Base-by-base conservation (phyloP, 2,888 invertebrate genomes). In the Synanthedon tipuliformis region DNA sequence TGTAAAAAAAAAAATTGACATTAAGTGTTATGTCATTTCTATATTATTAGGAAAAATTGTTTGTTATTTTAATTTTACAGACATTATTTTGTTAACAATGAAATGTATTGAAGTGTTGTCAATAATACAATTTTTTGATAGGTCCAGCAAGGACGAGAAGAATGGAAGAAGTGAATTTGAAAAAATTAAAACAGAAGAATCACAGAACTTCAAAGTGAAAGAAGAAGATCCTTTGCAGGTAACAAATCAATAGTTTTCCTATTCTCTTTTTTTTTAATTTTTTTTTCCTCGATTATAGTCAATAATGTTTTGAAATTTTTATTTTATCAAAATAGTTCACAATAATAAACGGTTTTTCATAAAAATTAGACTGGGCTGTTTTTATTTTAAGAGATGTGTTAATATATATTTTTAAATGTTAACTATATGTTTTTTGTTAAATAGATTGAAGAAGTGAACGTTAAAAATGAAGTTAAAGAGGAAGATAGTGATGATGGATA, bases 151-250 rank as follows among this genome's bases (percentile, higher is more conserved):
- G 67, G 73, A 81, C 50, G 71, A 64, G 55, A 74, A 64, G 59
- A 72, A 63, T 68, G 75, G 75, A 49, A 81, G 75, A 49, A 81
- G 34, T 34, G 34, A 75, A 62, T 66, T 62, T 53, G 73, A 76
- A 50, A 80, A 78, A 61, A 60, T 78, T 48, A 86, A 86, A 66
- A 66, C 53, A 45, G 71, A 71, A 51, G 78, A 78, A 59, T 61
- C 65, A 34, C 68, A 71, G 51, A 64, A 62, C 53, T 78, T 86
- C 18, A 34, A 34, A 10, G 73, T 82, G 54, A 79, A 83, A 60
- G 80, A 83, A 60, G 80, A 84, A 59, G 85, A 89, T 61, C 79
- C 75, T 50, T 71, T 82, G 71, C 75, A 82, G 79, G 84, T 81
- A 62, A 56, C 10, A 34, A 34, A 34, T 10, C 4, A 10, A 34